Evolutionary conservation across 2,888 invertebrate genomes (phyloP).

Genomic region (Andrena bucephala): DNA sequence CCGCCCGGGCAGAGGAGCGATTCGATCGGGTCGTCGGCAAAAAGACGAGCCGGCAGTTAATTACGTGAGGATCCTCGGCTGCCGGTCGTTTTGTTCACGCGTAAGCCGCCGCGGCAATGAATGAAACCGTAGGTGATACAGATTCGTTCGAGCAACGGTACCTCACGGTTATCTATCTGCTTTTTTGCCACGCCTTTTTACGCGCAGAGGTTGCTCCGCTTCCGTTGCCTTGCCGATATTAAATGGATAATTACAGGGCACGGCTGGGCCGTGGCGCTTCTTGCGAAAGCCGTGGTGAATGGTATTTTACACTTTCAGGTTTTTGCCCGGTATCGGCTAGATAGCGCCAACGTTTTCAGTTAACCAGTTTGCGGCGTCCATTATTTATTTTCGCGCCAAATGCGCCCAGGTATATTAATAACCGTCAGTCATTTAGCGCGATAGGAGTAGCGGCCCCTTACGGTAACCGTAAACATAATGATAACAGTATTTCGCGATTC

Average conservation of each 20-base stretch:
- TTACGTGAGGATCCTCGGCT: slow-evolving; percentile 50
- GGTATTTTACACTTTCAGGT: slow-evolving; percentile 23
- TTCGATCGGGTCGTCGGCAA: not conserved
- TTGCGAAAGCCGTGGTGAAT: not conserved
- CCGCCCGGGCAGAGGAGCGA: not conserved
- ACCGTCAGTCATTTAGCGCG: not conserved
- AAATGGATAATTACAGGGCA: slow-evolving; percentile 46
- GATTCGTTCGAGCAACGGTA: slow-evolving; percentile 68
- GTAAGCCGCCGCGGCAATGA: slow-evolving; percentile 39
- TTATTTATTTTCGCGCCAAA: not conserved
- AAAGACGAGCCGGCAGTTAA: slow-evolving; percentile 48
- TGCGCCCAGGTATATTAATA: slow-evolving; percentile 18
- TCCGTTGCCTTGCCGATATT: slow-evolving; percentile 41
- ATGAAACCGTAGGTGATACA: slow-evolving; percentile 58
- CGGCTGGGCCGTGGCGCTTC: slow-evolving; percentile 14
- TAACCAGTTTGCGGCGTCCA: not conserved
- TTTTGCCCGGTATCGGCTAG: slow-evolving; percentile 2
- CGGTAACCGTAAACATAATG: slow-evolving; percentile 24
- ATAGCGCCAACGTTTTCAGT: slow-evolving; percentile 7
- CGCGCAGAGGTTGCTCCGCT: slow-evolving; percentile 20
- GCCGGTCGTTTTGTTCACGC: slow-evolving; percentile 17
- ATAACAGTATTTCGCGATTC: slow-evolving; percentile 6
- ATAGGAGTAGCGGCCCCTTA: not conserved
- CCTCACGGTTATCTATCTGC: slow-evolving; percentile 41
- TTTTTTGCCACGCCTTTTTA: slow-evolving; percentile 42